phyloP scores from a whole-genome alignment of 2,797 vertebrate species.

The Tokudaia muenninki region DNA sequence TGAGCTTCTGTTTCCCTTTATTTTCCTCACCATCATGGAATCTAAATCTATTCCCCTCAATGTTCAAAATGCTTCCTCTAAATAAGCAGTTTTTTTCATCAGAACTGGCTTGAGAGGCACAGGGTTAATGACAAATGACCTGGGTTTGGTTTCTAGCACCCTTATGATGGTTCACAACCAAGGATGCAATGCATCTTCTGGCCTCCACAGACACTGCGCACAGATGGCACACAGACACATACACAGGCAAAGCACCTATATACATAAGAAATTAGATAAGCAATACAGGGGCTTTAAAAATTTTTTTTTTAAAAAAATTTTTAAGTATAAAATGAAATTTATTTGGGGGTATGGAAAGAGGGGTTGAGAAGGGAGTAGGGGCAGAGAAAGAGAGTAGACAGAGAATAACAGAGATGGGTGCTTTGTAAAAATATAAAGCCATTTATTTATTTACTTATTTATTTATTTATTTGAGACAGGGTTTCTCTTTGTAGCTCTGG shows the following conservation, averaged over 20 bases:
- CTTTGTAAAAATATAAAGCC: not conserved
- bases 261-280: not conserved
- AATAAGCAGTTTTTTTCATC: not conserved
- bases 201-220: not conserved
- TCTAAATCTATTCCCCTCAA: not conserved
- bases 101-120: not conserved
- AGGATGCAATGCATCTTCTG: not conserved
- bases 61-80: not conserved
- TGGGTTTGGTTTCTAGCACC: not conserved
- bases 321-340: not conserved
- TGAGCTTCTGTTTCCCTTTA: not conserved
- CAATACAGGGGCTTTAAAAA: not conserved
- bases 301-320: too few relatives aligned
- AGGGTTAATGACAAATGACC: not conserved
- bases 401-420: not conserved
- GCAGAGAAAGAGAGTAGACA: not conserved
- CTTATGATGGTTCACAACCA: not conserved
- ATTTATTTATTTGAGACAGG: not conserved
- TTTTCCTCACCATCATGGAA: not conserved
- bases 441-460: too few relatives aligned
- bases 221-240: not conserved
- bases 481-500: too few relatives aligned
- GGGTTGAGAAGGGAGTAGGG: not conserved
- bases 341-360: not conserved
- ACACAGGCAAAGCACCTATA: not conserved